Conservation (phyloP, 2,888 invertebrate genomes). For the Orthosia incerta region DNA sequence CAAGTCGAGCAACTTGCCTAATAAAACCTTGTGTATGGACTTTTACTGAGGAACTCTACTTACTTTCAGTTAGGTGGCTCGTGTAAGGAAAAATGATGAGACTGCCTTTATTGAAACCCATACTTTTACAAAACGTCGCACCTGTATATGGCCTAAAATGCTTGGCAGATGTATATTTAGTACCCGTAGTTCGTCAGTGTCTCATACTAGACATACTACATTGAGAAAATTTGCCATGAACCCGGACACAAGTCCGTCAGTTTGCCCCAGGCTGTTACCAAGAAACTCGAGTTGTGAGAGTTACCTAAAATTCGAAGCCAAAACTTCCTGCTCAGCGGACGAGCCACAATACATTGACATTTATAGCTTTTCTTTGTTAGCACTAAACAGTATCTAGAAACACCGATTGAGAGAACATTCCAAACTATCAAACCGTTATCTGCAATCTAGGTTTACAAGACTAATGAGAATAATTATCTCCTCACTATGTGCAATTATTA, state of each 20-base stretch:
- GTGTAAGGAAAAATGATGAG: background rate
- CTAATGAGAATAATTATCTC: constrained; percentile 9
- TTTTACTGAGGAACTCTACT: constrained; percentile 13
- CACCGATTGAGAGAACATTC: background rate
- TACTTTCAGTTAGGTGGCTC: background rate
- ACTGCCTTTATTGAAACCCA: background rate
- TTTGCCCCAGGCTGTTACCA: too few relatives aligned
- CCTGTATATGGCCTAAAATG: too few relatives aligned
- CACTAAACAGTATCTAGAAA: background rate
- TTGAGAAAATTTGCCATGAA: background rate
- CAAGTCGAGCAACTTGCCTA: constrained; percentile 31
- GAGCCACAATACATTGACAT: background rate
- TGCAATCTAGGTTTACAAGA: background rate
- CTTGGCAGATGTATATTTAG: background rate
- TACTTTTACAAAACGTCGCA: background rate
- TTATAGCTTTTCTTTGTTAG: background rate
- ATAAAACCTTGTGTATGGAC: constrained; percentile 42
- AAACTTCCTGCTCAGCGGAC: too few relatives aligned
- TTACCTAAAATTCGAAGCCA: background rate
- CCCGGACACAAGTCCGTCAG: background rate
- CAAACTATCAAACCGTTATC: constrained; percentile 1
- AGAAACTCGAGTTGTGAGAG: too few relatives aligned
- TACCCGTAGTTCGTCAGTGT: too few relatives aligned
- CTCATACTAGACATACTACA: too few relatives aligned
- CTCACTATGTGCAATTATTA: background rate